Evolutionary conservation across 2,888 invertebrate genomes (phyloP), one percentile per base, ranked within the genome.

Genomic region (Agonopterix subpropinquella): DNA sequence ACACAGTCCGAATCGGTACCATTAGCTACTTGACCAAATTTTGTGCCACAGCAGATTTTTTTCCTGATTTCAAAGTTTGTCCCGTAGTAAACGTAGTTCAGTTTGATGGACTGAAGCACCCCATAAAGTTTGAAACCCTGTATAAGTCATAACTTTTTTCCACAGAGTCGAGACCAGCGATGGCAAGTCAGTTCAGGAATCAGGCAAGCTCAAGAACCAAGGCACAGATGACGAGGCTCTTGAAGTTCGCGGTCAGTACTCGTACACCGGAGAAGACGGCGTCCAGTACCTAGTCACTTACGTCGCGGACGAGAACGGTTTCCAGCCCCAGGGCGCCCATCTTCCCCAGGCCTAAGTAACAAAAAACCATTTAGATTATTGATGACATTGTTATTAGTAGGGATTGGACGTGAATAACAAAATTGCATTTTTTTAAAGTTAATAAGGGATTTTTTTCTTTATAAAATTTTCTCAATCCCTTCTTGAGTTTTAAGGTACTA

Each of bases 261-360:
- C 77, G 4, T 90, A 89, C 81, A 35, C 62, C 49, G 90, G 73
- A 4, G 62, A 70, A 36, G 89, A 90, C 53, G 90, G 90, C 28
- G 62, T 77, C 18, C 50, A 64, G 47, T 89, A 90, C 80, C 54
- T 66, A 11, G 76, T 91, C 44, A 67, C 47, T 43, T 91, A 90
- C 81, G 50, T 74, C 48, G 89, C 91, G 52, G 78, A 89, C 73
- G 83, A 89, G 67, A 65, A 73, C 53, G 92, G 91, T 10, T 92
- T 84, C 88, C 82, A 80, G 55, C 82, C 91, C 61, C 3, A 52
- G 35, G 85, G 65, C 7, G 67, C 68, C 41, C 81, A 82, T 39
- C 42, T 85, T 15, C 80, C 83, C 64, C 10, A 28, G 28, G 28
- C 28, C 28, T 28, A 28, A 28, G 28, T 28, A 5, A 28, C 28